These are phyloP conservation scores for Lissonota sp. DNA, from an alignment of 2,888 invertebrate genomes.

Conservation along the genomic window DNA sequence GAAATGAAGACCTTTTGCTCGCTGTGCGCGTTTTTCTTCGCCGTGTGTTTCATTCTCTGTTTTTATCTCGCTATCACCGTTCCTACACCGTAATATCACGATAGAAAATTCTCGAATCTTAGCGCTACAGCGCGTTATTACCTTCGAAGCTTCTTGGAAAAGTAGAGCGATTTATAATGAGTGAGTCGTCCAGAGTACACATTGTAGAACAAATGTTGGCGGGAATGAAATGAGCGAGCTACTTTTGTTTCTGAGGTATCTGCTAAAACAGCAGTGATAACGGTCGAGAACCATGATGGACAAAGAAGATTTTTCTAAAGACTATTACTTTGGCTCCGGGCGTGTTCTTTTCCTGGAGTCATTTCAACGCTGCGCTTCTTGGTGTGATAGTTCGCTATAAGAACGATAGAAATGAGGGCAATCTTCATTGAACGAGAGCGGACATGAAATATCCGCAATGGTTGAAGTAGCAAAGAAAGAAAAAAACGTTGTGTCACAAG, in stretches of 20 bases:
- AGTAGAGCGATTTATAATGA: slow-evolving; percentile 32
- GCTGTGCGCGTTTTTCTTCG: not conserved
- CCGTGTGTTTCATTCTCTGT: not conserved
- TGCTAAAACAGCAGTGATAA: slow-evolving; percentile 32
- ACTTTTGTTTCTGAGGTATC: slow-evolving; percentile 12
- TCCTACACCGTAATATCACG: not conserved
- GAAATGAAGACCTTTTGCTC: not conserved
- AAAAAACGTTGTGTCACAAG: slow-evolving; percentile 7
- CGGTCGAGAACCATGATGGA: slow-evolving; percentile 10
- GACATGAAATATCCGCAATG: slow-evolving; percentile 15
- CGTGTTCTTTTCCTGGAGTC: slow-evolving; percentile 4
- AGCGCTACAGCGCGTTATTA: slow-evolving; percentile 29
- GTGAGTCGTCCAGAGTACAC: not conserved
- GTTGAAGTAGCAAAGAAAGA: not conserved
- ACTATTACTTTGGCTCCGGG: slow-evolving; percentile 37
- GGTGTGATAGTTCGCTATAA: slow-evolving; percentile 32
- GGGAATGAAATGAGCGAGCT: slow-evolving; percentile 18
- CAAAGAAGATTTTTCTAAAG: slow-evolving; percentile 41
- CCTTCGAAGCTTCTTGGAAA: not conserved
- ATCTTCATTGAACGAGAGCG: not conserved
- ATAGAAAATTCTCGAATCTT: slow-evolving; percentile 5
- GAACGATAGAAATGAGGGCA: slow-evolving; percentile 4
- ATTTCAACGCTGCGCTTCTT: slow-evolving; percentile 30
- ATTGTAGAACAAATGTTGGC: slow-evolving; percentile 17
- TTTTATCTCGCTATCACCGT: not conserved